These are phyloP conservation scores for Sclerurus mexicanus DNA, from an alignment of 2,113 vertebrate species.

Conservation along the genomic window DNA sequence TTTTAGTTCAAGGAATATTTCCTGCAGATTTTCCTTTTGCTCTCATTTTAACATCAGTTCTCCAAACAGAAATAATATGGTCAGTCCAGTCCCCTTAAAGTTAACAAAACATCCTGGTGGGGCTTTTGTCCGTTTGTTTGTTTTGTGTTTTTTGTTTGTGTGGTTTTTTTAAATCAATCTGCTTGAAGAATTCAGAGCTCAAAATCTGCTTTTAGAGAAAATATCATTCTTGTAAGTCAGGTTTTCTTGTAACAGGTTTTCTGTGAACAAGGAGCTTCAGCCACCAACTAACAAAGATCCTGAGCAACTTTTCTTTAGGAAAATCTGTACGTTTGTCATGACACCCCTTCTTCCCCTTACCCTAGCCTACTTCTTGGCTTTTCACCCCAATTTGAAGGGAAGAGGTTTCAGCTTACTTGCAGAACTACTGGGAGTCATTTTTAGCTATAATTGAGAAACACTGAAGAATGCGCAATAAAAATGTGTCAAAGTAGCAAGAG, in stretches of 20 bases:
- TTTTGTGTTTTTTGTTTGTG: neutral
- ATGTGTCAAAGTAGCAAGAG: neutral
- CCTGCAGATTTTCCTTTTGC: neutral
- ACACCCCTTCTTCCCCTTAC: neutral
- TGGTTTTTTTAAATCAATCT: neutral
- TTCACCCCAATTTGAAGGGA: neutral
- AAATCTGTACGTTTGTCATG: fast-evolving
- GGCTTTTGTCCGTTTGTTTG: no score
- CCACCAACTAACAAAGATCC: neutral
- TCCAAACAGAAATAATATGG: neutral
- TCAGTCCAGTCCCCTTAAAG: neutral
- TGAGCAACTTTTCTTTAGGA: neutral
- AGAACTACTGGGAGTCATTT: neutral
- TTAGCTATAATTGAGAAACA: neutral
- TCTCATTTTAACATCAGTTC: neutral
- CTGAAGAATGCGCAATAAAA: neutral
- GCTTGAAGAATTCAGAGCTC: neutral
- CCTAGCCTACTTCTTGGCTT: neutral
- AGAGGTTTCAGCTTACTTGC: neutral
- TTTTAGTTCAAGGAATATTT: neutral
- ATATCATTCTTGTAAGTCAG: neutral
- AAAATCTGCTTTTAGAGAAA: conserved; percentile 5
- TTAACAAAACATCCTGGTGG: conserved; percentile 8
- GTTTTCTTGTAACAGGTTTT: neutral
- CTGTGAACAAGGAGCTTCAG: fast-evolving